Evolutionary conservation across 2,888 invertebrate genomes (phyloP).

Genomic region (Opisthograptis luteolata): DNA sequence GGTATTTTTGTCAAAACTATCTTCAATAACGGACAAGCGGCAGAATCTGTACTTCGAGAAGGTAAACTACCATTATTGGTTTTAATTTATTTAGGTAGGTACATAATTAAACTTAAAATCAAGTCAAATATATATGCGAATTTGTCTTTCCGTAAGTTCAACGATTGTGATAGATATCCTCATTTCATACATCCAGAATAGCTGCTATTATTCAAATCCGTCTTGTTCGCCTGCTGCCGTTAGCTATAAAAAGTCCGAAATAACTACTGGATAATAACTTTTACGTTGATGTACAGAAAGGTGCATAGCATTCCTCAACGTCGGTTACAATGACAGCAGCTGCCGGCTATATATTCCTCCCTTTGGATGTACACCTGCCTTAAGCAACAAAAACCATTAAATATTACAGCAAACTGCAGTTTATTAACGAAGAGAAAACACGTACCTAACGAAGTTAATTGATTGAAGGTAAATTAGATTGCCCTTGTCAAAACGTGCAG

Average conservation of each 20-base stretch:
- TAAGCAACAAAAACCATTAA: conserved; percentile 20
- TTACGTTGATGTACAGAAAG: conserved; percentile 34
- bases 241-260: not conserved
- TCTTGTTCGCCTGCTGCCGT: too few relatives aligned
- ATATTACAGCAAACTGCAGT: conserved; percentile 4
- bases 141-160: too few relatives aligned
- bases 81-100: not conserved
- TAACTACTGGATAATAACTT: not conserved
- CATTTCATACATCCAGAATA: too few relatives aligned
- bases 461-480: conserved; percentile 39
- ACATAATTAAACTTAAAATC: too few relatives aligned
- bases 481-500: conserved; percentile 45
- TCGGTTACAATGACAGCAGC: conserved; percentile 65
- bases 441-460: conserved; percentile 29
- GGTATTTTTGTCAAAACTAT: conserved; percentile 95
- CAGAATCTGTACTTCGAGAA: conserved; percentile 92
- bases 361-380: conserved; percentile 50
- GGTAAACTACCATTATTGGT: conserved; percentile 74
- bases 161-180: too few relatives aligned
- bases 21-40: conserved; percentile 93
- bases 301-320: conserved; percentile 49
- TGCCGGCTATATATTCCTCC: conserved; percentile 40
- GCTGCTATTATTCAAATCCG: too few relatives aligned
- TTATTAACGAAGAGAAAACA: conserved; percentile 10
- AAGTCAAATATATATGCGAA: too few relatives aligned